phyloP scores from a whole-genome alignment of 2,797 vertebrate species.

The Borostomias antarcticus region DNA sequence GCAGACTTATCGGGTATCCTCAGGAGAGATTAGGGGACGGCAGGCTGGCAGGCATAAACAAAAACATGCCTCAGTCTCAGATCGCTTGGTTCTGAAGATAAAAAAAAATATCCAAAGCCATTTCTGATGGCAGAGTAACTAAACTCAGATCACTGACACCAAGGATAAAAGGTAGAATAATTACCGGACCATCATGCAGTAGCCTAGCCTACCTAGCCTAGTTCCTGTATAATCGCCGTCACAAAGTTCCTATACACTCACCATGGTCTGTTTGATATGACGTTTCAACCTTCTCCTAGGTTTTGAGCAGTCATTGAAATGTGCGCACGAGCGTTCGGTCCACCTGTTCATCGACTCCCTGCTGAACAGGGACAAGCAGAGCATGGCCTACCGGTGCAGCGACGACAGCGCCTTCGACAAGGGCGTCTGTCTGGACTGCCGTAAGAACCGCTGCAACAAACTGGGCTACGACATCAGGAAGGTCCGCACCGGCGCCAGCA shows the following conservation, averaged over 20 bases:
- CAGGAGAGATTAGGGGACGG: background rate
- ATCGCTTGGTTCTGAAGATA: no score
- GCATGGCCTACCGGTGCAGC: slow-evolving; percentile 86
- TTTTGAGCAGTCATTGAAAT: slow-evolving; percentile 87
- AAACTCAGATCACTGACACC: no score
- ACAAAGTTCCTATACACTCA: no score
- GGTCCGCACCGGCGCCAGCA: slow-evolving; percentile 64
- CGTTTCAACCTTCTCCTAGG: slow-evolving; percentile 48
- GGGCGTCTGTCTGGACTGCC: slow-evolving; percentile 89
- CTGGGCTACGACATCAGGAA: slow-evolving; percentile 86
- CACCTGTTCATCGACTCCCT: slow-evolving; percentile 94
- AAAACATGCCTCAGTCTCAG: background rate
- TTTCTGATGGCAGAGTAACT: no score
- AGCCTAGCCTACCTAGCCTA: no score
- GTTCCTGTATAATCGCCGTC: no score
- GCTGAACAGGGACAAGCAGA: slow-evolving; percentile 81
- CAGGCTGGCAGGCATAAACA: background rate
- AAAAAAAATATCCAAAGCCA: no score
- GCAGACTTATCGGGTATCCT: slow-evolving; percentile 11
- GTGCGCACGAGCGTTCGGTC: slow-evolving; percentile 91
- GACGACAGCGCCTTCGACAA: slow-evolving; percentile 84
- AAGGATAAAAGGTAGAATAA: no score
- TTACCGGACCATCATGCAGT: no score
- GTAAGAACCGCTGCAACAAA: slow-evolving; percentile 86
- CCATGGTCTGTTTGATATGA: no score